Evolutionary conservation across 2,888 invertebrate genomes (phyloP), one percentile per base, ranked within the genome.

Genomic region (Pomacea canaliculata): DNA sequence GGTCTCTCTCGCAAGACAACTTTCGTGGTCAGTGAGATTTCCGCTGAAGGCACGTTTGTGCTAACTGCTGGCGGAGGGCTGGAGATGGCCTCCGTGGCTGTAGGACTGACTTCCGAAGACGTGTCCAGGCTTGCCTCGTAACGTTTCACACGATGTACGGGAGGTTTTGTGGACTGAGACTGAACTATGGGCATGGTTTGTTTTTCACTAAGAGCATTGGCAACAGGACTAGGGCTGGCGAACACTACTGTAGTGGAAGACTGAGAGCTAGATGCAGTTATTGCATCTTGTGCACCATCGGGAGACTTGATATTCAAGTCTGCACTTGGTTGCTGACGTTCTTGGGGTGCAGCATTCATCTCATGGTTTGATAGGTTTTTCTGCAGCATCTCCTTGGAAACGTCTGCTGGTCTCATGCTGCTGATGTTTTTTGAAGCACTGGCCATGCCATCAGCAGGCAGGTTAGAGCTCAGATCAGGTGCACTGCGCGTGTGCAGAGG

Each of bases 401-500:
- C 37, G 37, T 71, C 66, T 0, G 72, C 68, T 46, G 63, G 27
- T 62, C 59, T 51, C 48, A 65, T 71, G 71, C 37, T 67, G n/a
- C 69, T 62, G 18, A n/a, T 10, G 7, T 74, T 71, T 19, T 46
- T 63, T 49, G 59, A 46, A 5, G 56, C 49, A 27, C 49, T 76
- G 49, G 56, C 60, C 62, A 59, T 68, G 62, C 75, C 79, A 62
- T 76, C 75, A 19, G 77, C 83, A 48, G 77, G 56, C 62, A 70
- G 71, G 9, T 83, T 72, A 13, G 83, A 83, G 16, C 81, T 83
- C 48, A 89, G 79, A 73, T 89, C 87, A 9, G 89, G 89, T 4
- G 87, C 87, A 80, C 86, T 87, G n/a, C 81, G 78, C 13, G 89
- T 87, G 73, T 85, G 86, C 49, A 82, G 82, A 0, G 85, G 75